These are phyloP conservation scores for Frieseomelitta varia DNA, from an alignment of 1,140 invertebrate genomes.

Conservation along the genomic window DNA sequence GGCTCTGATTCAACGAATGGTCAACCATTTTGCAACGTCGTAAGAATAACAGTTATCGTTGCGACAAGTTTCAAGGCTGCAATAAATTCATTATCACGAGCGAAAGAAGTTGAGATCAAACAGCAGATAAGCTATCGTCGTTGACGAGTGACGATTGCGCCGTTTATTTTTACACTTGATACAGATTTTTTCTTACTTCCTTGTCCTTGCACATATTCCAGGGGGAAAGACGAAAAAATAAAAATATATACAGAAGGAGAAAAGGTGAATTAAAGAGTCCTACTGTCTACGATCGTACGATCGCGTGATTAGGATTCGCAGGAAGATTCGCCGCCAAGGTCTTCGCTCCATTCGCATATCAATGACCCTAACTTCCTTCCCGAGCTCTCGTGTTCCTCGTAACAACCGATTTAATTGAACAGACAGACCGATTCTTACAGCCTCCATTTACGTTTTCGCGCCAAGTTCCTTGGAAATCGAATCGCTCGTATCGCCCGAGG, in stretches of 20 bases:
- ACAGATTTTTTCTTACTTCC: neutral
- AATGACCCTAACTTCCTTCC: conserved; percentile 44
- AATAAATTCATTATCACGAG: conserved; percentile 30
- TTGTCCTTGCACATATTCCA: neutral
- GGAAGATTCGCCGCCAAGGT: conserved; percentile 16
- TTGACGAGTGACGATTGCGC: neutral
- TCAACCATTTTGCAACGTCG: neutral
- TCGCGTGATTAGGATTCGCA: conserved; percentile 50
- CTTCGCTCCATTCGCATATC: conserved; percentile 45
- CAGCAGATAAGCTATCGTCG: conserved; percentile 29
- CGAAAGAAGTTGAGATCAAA: conserved; percentile 23
- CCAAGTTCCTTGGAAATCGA: neutral
- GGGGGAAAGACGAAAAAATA: neutral
- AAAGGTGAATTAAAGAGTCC: neutral
- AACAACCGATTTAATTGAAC: conserved; percentile 41
- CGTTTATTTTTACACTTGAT: neutral
- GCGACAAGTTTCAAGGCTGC: neutral
- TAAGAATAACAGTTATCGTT: neutral
- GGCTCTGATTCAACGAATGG: too few relatives aligned
- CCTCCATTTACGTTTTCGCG: neutral
- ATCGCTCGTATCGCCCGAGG: neutral
- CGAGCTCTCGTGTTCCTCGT: conserved; percentile 11
- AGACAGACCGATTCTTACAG: conserved; percentile 36
- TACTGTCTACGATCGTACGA: neutral
- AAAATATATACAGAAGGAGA: neutral